Evolutionary conservation across 2,113 vertebrate species (phyloP), one percentile per base, ranked within the genome.

Genomic region (Neofelis nebulosa): DNA sequence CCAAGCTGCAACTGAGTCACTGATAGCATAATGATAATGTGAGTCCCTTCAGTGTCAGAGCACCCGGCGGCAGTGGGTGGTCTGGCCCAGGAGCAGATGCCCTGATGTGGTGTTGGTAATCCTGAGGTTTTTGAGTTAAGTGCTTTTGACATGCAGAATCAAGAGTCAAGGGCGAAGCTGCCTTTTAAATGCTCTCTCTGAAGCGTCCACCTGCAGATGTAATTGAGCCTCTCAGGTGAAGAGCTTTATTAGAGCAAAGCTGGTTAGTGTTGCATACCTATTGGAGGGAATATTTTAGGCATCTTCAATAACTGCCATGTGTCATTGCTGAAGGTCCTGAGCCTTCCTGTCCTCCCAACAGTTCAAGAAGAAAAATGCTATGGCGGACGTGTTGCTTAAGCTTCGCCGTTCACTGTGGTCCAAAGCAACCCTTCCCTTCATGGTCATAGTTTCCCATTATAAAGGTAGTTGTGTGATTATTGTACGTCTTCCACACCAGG

Each of bases 111-210:
- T 98, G 98, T 97, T 98, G 98, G 98, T 98, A 98, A 99, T 98
- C 98, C 98, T 98, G 94, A 98, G 97, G 98, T 93, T 95, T 98
- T 97, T 98, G 98, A 98, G 97, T 98, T 99, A 99, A 99, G 98
- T 99, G 99, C 94, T 99, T 99, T 97, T 98, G 99, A 99, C 99
- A 98, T 97, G 97, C 97, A 97, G 98, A 98, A 98, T 98, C 98
- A 98, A 98, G 96, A 98, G 98, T 99, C 99, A 99, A 99, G 99
- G 99, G 83, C 98, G 86, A 98, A 98, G 96, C 98, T 98, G 98
- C 98, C 98, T 99, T 97, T 98, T 98, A 98, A 99, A 98, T 98
- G 98, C 98, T 99, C 94, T 98, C 98, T 98, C 96, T 98, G 85
- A 96, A 78, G 89, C 85, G 91, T 82, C 96, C 98, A 97, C 97